These are phyloP conservation scores for Linnaemya vulpina DNA, from an alignment of 2,888 invertebrate species.

Conservation along the genomic window DNA sequence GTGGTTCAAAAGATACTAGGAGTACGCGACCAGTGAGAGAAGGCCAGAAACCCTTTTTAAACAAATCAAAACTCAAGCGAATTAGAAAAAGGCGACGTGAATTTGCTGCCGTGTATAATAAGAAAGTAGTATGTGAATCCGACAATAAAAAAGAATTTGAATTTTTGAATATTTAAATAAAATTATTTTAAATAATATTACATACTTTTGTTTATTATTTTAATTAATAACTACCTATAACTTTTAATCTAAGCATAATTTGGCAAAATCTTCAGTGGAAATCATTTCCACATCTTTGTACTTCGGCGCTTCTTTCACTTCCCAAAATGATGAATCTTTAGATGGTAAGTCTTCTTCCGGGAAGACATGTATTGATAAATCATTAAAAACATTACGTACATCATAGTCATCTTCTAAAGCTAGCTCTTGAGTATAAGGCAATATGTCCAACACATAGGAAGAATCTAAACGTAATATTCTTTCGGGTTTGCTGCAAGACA, in stretches of 20 bases:
- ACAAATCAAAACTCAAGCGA: constrained; percentile 21
- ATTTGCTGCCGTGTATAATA: not conserved
- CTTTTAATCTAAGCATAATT: constrained; percentile 70
- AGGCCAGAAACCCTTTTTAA: not conserved
- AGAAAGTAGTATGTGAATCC: constrained; percentile 10
- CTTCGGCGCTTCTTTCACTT: constrained; percentile 84
- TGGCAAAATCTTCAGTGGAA: constrained; percentile 71
- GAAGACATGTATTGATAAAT: constrained; percentile 89
- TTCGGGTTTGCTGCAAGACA: constrained; percentile 85
- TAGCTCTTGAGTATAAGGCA: constrained; percentile 85
- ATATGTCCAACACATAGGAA: constrained; percentile 86
- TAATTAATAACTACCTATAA: not conserved
- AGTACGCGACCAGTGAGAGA: not conserved
- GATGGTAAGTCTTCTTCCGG: constrained; percentile 83
- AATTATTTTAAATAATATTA: not conserved
- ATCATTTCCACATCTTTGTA: constrained; percentile 83
- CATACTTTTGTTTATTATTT: not conserved
- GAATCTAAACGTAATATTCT: constrained; percentile 84
- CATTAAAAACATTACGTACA: constrained; percentile 90
- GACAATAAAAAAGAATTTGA: constrained; percentile 56
- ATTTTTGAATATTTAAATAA: not conserved
- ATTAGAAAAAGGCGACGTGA: not conserved
- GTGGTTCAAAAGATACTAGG: not conserved
- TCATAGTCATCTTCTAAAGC: constrained; percentile 87
- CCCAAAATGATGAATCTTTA: constrained; percentile 85